These are phyloP conservation scores for Bucorvus abyssinicus DNA, from an alignment of 2,797 vertebrate genomes.

Conservation along the genomic window DNA sequence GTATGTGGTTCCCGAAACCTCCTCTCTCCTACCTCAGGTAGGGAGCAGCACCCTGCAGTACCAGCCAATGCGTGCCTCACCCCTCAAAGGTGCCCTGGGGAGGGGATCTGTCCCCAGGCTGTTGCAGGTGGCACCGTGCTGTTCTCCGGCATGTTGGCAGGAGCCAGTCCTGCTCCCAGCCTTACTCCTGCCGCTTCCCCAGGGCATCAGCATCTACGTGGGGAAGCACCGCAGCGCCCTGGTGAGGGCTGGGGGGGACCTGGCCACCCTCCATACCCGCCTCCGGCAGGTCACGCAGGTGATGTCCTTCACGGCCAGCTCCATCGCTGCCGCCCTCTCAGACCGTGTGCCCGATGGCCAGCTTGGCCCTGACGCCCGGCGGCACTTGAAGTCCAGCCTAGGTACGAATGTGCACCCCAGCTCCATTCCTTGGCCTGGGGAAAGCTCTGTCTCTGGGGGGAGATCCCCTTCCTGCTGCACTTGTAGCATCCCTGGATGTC, in stretches of 20 bases:
- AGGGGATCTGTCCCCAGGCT: too few relatives aligned
- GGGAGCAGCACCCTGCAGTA: background rate
- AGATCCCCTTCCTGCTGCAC: accelerated
- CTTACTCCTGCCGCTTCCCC: background rate
- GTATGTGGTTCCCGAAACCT: slow-evolving; percentile 85
- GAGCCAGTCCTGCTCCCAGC: background rate
- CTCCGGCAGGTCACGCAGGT: slow-evolving; percentile 81
- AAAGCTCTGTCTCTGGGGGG: background rate
- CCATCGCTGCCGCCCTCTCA: slow-evolving; percentile 84
- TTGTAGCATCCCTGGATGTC: background rate
- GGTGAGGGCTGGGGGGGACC: slow-evolving; percentile 77
- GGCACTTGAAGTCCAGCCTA: slow-evolving; percentile 92
- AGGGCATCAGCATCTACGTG: slow-evolving; percentile 81
- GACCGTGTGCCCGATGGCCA: slow-evolving; percentile 82
- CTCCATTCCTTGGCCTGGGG: background rate
- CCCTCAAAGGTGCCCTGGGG: background rate
- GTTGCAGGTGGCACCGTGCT: background rate
- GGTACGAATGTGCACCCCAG: slow-evolving; percentile 70
- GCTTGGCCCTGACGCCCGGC: slow-evolving; percentile 83
- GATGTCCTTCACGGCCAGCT: slow-evolving; percentile 88
- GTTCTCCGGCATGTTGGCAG: accelerated
- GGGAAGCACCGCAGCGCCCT: slow-evolving; percentile 86
- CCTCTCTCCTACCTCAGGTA: slow-evolving; percentile 86
- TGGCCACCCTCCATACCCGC: slow-evolving; percentile 73
- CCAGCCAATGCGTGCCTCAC: accelerated